Evolutionary conservation across 2,888 invertebrate genomes (phyloP), one percentile per base, ranked within the genome.

Genomic region (Caenorhabditis angaria): DNA sequence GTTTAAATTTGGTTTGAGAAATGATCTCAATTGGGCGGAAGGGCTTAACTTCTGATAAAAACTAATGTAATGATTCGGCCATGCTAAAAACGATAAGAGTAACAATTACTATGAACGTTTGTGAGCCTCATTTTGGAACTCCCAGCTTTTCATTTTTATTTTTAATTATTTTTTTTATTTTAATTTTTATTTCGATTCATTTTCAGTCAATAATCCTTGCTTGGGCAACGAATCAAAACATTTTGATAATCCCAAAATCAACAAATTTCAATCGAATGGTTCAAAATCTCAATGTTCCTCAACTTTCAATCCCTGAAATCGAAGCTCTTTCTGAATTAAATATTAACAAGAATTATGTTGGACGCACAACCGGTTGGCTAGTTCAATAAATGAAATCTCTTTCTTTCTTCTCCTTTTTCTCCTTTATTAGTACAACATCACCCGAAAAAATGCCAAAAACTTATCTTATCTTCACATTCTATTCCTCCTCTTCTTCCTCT

Each of bases 171-270:
- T 27, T 27, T n/a, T 25, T 5, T 1, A 4, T 1, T 14, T 14
- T 41, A n/a, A n/a, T 12, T 41, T 47, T 32, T 32, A 8, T 8
- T 8, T 14, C 29, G 1, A 51, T 10, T 20, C n/a, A n/a, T 24
- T 58, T 64, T 59, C 60, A 75, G 70, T 56, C 61, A 10, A 59
- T 75, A 24, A 87, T 93, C 8, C 88, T 94, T 5, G 90, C 90
- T 58, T 94, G 94, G 93, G 92, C 92, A 1, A 82, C 93, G 10
- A 92, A 93, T 85, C 92, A 92, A 86, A 90, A 91, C 65, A 90
- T 93, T 74, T 91, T 61, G 25, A 59, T 77, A 53, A 73, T 77
- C 29, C 78, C 78, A 2, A 78, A 78, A 50, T 78, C 78, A 4
- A 59, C 62, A 4, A 71, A 78, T 29, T 58, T 67, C 4, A 53